Evolutionary conservation across 2,888 invertebrate species (phyloP).

Genomic region (Andrena bicolor): DNA sequence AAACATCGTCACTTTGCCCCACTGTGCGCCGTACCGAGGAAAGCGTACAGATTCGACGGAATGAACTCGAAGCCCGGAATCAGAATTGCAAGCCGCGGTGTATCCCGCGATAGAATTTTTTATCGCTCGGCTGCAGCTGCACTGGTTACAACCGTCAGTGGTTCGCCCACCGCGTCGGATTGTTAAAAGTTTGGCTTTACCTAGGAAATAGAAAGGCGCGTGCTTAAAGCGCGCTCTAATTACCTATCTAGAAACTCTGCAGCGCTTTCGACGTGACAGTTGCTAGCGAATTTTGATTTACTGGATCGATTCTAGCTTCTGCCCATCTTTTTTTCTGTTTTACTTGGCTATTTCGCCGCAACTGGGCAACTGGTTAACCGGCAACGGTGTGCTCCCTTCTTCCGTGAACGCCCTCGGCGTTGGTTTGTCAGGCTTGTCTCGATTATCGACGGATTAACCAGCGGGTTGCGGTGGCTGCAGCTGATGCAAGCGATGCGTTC

Average conservation of each 20-base stretch:
- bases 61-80: constrained; percentile 32
- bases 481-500: constrained; percentile 51
- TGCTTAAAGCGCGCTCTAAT: background rate
- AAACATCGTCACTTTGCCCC: too few species aligned
- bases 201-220: constrained; percentile 22
- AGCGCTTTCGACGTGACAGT: background rate
- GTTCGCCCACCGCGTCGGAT: constrained; percentile 21
- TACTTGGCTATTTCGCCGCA: background rate
- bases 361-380: constrained; percentile 12
- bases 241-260: background rate
- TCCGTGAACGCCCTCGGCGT: constrained; percentile 31
- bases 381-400: constrained; percentile 27
- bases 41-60: constrained; percentile 10
- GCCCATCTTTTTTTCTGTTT: constrained; percentile 23
- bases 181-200: constrained; percentile 47
- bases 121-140: constrained; percentile 52
- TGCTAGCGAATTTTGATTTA: too few species aligned
- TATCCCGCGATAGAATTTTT: constrained; percentile 44
- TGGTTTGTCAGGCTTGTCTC: constrained; percentile 73
- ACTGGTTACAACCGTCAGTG: constrained; percentile 9
- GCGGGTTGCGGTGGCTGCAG: constrained; percentile 34
- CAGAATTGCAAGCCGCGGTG: constrained; percentile 31
- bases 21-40: constrained; percentile 19
- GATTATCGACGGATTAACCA: constrained; percentile 73
- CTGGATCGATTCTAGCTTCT: background rate